Evolutionary conservation across 2,113 vertebrate genomes (phyloP).

Genomic region (Microcebus ravelobensis): DNA sequence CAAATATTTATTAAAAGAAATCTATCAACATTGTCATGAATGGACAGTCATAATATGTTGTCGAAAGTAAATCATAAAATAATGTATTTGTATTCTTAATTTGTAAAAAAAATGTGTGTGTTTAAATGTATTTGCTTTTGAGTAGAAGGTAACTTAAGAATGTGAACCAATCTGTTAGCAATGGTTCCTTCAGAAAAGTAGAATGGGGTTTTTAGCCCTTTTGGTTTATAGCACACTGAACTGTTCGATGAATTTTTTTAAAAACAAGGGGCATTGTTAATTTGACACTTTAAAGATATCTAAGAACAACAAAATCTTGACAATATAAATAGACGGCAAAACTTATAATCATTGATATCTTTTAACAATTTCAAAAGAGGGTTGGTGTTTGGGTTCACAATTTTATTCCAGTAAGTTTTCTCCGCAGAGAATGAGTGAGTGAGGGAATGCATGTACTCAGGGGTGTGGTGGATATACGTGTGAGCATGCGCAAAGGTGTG

Average conservation of each 20-base stretch:
- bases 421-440: neutral
- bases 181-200: neutral
- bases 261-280: neutral
- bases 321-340: neutral
- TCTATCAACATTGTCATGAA: neutral
- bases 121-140: neutral
- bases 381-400: neutral
- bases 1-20: constrained; percentile 36
- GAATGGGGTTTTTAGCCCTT: neutral
- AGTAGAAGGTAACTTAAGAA: neutral
- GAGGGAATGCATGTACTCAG: rapidly evolving
- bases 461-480: neutral
- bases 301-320: neutral
- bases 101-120: neutral
- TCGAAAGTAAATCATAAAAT: neutral
- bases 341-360: neutral
- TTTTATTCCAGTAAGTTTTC: neutral
- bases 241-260: neutral
- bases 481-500: no score
- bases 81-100: neutral
- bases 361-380: neutral
- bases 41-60: neutral
- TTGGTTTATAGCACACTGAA: neutral
- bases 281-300: neutral
- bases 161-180: neutral